Evolutionary conservation across 1,140 invertebrate species (phyloP).

Genomic region (Uloborus diversus): DNA sequence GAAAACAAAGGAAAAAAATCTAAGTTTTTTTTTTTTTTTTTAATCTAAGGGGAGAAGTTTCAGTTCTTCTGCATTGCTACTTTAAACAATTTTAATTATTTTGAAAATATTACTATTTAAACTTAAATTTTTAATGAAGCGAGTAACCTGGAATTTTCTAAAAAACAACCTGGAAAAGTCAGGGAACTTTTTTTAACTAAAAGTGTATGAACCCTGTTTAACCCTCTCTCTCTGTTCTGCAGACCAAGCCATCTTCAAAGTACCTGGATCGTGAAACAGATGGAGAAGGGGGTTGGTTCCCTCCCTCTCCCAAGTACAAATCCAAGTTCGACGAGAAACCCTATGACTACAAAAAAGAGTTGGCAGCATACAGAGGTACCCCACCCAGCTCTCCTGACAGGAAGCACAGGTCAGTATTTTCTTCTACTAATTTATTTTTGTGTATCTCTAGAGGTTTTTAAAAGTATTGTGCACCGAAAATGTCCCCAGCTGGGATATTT

Average conservation of each 20-base stretch:
- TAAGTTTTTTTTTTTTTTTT: too few relatives aligned
- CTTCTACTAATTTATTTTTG: not conserved
- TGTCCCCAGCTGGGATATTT: too few relatives aligned
- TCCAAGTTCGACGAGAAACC: conserved; percentile 1
- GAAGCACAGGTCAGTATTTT: conserved; percentile 18
- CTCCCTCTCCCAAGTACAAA: conserved; percentile 6
- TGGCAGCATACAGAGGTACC: conserved; percentile 33
- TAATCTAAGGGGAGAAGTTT: too few relatives aligned
- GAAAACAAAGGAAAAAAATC: too few relatives aligned
- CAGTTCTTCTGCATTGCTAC: too few relatives aligned
- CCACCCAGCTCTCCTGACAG: conserved; percentile 39
- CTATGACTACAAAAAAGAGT: conserved; percentile 37
- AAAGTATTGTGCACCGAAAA: not conserved
- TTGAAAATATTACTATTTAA: too few relatives aligned
- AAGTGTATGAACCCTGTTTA: not conserved
- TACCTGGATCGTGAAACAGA: conserved; percentile 38
- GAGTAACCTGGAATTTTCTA: too few relatives aligned
- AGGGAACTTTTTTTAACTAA: too few relatives aligned
- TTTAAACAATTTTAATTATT: too few relatives aligned
- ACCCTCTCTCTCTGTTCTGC: not conserved
- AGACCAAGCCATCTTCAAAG: conserved; percentile 13
- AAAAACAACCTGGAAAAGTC: too few relatives aligned
- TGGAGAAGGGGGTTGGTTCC: conserved; percentile 16
- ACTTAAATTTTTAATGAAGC: too few relatives aligned
- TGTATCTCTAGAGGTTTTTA: too few relatives aligned